These are phyloP conservation scores for Aplysina aerophoba DNA, from an alignment of 37 sponge, comb jelly and placozoan species.

Conservation along the genomic window DNA sequence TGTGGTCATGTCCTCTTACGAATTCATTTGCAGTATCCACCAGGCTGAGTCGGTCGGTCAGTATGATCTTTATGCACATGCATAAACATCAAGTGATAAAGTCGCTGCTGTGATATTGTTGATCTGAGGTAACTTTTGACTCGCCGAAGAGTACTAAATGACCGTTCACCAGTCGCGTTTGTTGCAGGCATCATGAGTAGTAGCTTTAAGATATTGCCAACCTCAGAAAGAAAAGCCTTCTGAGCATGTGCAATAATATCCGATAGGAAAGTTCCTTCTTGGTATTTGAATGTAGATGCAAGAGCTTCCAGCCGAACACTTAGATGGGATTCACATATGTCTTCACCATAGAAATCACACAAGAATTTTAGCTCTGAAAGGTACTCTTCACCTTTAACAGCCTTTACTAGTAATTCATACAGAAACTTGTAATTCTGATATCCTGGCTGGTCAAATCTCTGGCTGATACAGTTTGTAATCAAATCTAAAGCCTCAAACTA, in stretches of 20 bases:
- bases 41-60: slow-evolving; percentile 41
- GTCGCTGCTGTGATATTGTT: slow-evolving; percentile 62
- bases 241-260: not conserved
- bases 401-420: slow-evolving; percentile 2
- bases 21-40: slow-evolving; percentile 50
- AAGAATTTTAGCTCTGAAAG: slow-evolving; percentile 24
- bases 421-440: slow-evolving; percentile 26
- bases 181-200: slow-evolving; percentile 13
- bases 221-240: slow-evolving; percentile 33
- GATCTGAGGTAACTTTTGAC: slow-evolving; percentile 22
- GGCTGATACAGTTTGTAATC: not conserved
- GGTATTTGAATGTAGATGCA: slow-evolving; percentile 22
- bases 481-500: slow-evolving; percentile 28
- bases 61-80: slow-evolving; percentile 49
- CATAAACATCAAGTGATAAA: slow-evolving; percentile 68
- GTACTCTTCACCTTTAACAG: slow-evolving; percentile 26
- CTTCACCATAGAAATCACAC: slow-evolving; percentile 22
- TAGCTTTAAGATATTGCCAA: slow-evolving; percentile 14
- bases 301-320: slow-evolving; percentile 23
- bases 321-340: slow-evolving; percentile 33
- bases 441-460: slow-evolving; percentile 29
- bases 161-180: slow-evolving; percentile 6
- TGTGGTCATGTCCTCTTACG: slow-evolving; percentile 27
- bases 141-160: not conserved
- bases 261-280: slow-evolving; percentile 1